Percentiles rank a stretch among this genome's conserved stretches.
Conservation (phyloP, 2,888 invertebrate genomes). For the Merodon equestris region DNA sequence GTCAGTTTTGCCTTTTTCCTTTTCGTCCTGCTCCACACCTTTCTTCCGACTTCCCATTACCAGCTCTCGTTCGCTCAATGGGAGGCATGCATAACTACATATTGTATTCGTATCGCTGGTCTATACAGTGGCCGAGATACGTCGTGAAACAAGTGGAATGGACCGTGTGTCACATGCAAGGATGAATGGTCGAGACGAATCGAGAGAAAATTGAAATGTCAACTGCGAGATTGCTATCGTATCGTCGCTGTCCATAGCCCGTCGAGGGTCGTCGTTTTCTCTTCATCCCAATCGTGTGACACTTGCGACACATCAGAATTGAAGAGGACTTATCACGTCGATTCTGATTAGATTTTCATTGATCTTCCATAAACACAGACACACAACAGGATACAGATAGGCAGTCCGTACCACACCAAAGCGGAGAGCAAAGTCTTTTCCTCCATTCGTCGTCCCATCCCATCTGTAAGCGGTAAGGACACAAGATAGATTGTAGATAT, state of each 20-base stretch:
- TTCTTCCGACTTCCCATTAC: conserved; percentile 38
- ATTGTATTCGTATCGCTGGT: conserved; percentile 10
- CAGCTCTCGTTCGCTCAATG: too few species aligned
- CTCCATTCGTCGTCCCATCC: conserved; percentile 2
- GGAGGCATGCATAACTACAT: conserved; percentile 40
- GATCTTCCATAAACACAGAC: conserved; percentile 36
- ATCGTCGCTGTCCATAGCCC: conserved; percentile 12
- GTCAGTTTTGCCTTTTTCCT: conserved; percentile 6
- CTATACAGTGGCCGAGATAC: background rate
- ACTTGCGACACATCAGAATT: conserved; percentile 65
- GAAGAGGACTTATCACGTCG: conserved; percentile 69
- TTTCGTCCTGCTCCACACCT: background rate
- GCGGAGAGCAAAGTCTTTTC: conserved; percentile 15
- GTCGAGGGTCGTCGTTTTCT: too few species aligned
- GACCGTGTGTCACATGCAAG: too few species aligned
- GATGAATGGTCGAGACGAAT: conserved; percentile 21
- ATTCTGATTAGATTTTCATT: conserved; percentile 68
- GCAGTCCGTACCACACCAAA: too few species aligned
- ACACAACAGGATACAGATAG: too few species aligned
- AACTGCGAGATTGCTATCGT: conserved; percentile 64
- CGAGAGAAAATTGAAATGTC: conserved; percentile 68
- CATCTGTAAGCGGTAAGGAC: conserved; percentile 27
- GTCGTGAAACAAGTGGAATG: conserved; percentile 15
- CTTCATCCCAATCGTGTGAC: conserved; percentile 26
- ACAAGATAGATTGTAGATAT: conserved; percentile 14